Conservation (phyloP, 2,797 vertebrate species). For the Chelidonichthys spinosus region DNA sequence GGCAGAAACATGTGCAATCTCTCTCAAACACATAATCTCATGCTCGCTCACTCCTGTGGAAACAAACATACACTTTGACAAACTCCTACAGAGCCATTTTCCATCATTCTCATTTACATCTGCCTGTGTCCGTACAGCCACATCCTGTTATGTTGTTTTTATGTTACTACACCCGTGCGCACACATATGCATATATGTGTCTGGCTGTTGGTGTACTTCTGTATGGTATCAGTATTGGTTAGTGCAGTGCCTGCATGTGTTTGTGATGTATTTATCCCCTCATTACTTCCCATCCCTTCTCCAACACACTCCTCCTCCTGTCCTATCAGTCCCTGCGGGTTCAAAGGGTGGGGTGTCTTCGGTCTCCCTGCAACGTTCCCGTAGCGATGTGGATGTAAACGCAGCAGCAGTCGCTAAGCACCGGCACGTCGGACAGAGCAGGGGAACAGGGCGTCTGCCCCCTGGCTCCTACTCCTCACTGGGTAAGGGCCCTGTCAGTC, state of each 20-base stretch:
- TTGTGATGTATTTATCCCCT: constrained; percentile 69
- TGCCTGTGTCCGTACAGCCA: constrained; percentile 54
- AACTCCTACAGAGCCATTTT: constrained; percentile 45
- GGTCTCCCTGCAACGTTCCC: constrained; percentile 92
- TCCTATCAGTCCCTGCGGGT: constrained; percentile 83
- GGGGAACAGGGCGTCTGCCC: constrained; percentile 85
- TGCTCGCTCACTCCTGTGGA: constrained; percentile 26
- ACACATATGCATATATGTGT: constrained; percentile 37
- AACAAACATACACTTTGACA: constrained; percentile 27
- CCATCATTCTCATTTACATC: constrained; percentile 66
- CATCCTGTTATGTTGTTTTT: constrained; percentile 57
- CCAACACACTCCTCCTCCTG: constrained; percentile 58
- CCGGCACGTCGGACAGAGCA: constrained; percentile 86
- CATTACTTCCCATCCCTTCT: constrained; percentile 71
- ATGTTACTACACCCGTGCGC: constrained; percentile 41
- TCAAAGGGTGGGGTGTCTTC: constrained; percentile 85
- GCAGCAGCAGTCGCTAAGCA: constrained; percentile 94
- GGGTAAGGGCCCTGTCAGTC: constrained; percentile 85
- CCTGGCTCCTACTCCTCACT: constrained; percentile 93
- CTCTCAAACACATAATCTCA: constrained; percentile 22
- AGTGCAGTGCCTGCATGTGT: constrained; percentile 69
- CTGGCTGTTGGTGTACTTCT: constrained; percentile 50
- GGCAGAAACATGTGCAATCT: not conserved
- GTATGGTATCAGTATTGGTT: constrained; percentile 59
- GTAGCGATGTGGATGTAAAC: constrained; percentile 96